A percentile compares a stretch with the other conserved stretches of the same genome.
phyloP scores from a whole-genome alignment of 1,140 invertebrate genomes.

The Trissolcus basalis region DNA sequence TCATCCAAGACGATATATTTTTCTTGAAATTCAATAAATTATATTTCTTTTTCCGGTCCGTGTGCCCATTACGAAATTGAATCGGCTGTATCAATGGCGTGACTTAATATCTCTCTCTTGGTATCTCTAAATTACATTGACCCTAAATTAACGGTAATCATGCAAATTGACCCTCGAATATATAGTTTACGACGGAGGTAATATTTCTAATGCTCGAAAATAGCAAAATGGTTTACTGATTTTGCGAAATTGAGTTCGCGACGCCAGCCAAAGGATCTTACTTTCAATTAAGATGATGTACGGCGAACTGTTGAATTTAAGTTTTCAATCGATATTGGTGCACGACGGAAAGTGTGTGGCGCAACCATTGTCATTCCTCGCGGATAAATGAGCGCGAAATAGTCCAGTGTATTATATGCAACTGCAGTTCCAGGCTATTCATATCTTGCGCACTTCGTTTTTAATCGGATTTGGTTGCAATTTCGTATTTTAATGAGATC shows the following conservation, averaged over 20 bases:
- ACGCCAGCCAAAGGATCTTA: background rate
- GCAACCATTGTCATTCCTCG: constrained; percentile 9
- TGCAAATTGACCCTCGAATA: no score
- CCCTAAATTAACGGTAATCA: background rate
- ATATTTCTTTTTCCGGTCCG: no score
- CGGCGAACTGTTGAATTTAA: background rate
- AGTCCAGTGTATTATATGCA: constrained; percentile 14
- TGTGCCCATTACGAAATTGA: no score
- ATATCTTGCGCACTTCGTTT: constrained; percentile 19
- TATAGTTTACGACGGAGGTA: background rate
- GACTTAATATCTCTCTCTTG: background rate
- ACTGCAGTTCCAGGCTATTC: constrained; percentile 23
- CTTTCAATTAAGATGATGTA: constrained; percentile 26
- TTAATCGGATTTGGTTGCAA: constrained; percentile 37
- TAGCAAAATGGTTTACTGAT: background rate
- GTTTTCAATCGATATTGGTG: constrained; percentile 13
- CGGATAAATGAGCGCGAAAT: constrained; percentile 19
- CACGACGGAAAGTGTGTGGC: background rate
- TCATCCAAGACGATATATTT: no score
- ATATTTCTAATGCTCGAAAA: constrained; percentile 29
- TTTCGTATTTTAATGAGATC: constrained; percentile 45
- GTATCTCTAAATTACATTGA: constrained; percentile 16
- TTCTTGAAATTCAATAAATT: no score
- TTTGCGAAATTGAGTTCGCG: constrained; percentile 5
- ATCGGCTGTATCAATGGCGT: no score